Percentiles rank a stretch among this genome's conserved stretches.
phyloP scores from a whole-genome alignment of 1,140 invertebrate species.

The Drosophila persimilis region DNA sequence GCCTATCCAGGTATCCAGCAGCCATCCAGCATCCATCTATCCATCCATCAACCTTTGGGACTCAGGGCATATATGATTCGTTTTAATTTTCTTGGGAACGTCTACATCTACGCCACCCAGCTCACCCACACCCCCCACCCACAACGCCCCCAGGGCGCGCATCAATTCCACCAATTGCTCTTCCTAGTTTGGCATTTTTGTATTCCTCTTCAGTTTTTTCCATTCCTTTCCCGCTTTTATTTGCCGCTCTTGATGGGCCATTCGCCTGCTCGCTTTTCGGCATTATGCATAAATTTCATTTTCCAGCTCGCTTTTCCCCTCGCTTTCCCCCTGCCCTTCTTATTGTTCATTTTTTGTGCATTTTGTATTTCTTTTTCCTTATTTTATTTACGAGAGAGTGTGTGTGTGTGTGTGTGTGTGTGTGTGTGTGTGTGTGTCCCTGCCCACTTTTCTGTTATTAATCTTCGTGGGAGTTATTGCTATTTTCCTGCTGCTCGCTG shows the following conservation, averaged over 20 bases:
- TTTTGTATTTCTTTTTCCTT: constrained; percentile 68
- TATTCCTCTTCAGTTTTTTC: constrained; percentile 35
- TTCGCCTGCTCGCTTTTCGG: constrained; percentile 58
- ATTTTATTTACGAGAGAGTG: constrained; percentile 60
- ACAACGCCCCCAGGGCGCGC: constrained; percentile 17
- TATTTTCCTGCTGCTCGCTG: constrained; percentile 33
- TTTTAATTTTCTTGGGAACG: constrained; percentile 5
- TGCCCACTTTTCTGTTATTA: constrained; percentile 61
- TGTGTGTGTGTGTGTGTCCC: constrained; percentile 24
- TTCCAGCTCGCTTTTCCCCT: constrained; percentile 24
- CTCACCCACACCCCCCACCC: neutral
- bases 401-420: too few species aligned
- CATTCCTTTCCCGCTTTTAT: constrained; percentile 54
- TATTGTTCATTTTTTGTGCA: constrained; percentile 78
- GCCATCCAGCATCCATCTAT: too few species aligned
- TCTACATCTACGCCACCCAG: constrained; percentile 14
- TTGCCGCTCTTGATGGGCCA: constrained; percentile 69
- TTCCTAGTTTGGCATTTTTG: constrained; percentile 55
- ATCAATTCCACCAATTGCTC: constrained; percentile 57
- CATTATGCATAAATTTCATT: constrained; percentile 80
- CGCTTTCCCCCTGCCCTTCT: constrained; percentile 10
- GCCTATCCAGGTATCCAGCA: too few species aligned
- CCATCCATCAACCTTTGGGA: too few species aligned
- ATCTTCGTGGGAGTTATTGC: constrained; percentile 82
- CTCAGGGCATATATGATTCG: constrained; percentile 26